Base-by-base conservation (phyloP, 2,888 invertebrate genomes). In the Eristalis tenax region DNA sequence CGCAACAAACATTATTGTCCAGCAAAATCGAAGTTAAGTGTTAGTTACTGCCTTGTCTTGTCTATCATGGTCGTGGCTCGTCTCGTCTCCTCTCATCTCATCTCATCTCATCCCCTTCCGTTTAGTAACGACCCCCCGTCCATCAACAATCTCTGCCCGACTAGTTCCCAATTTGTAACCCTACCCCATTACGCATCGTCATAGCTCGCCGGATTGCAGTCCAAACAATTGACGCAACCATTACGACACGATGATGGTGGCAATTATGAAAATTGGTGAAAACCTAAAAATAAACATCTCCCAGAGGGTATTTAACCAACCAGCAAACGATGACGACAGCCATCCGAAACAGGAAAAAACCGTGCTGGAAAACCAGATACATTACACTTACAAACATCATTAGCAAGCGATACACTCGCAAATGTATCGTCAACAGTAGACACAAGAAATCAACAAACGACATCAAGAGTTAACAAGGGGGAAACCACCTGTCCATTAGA, bases 381-480 rank as follows among this genome's bases (percentile, higher is more conserved):
- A 61, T 71, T 59, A 40, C 61, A 61, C 40, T 71, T 57, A 2
- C 22, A 57, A 57, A 13, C 59, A 59, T 23, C 59, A 59, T 23
- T 28, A 59, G 59, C 59, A 59, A 15, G 6, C 59, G 59, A 23
- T 28, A 59, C 23, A 23, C 26, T 15, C 26, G 26, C 38, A 26
- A n/a, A n/a, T 22, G 4, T 38, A 35, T 70, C 4, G 4, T 38
- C 23, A 28, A 50, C 26, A 8, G 69, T 63, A 18, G 50, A 38
- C 57, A 63, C 40, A 73, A 73, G 50, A 73, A 43, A 64, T 63
- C 63, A 64, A 50, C 59, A 71, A 71, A 71, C 71, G 61, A 71
- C 70, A 23, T 70, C 35, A 73, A 63, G 73, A 50, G 50, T 32
- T 73, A 73, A 73, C 63, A 73, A 73, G 73, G 74, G 73, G 73